phyloP scores from a whole-genome alignment of 2,888 invertebrate species.

The Hypolimnas misippus region DNA sequence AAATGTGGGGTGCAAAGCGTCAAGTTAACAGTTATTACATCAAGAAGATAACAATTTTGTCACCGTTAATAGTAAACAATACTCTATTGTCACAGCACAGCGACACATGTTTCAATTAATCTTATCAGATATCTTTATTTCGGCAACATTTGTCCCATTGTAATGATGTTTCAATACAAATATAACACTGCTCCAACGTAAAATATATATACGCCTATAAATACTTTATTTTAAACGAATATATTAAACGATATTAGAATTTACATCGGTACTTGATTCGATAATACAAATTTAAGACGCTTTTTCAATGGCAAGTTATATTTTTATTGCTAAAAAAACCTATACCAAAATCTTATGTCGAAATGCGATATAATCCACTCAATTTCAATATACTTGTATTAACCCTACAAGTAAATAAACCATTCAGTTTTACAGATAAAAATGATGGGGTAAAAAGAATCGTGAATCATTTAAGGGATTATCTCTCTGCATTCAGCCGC shows the following conservation, averaged over 20 bases:
- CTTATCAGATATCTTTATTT: conserved; percentile 69
- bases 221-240: too few relatives aligned
- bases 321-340: too few relatives aligned
- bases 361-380: too few relatives aligned
- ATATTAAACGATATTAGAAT: too few relatives aligned
- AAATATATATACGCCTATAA: too few relatives aligned
- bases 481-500: conserved; percentile 71
- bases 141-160: conserved; percentile 39
- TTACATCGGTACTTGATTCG: too few relatives aligned
- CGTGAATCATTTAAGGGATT: conserved; percentile 62
- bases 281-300: too few relatives aligned
- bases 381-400: too few relatives aligned
- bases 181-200: neutral
- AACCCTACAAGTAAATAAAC: conserved; percentile 7
- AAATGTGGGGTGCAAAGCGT: conserved; percentile 64
- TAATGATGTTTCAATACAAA: neutral
- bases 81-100: conserved; percentile 47
- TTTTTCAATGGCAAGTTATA: too few relatives aligned
- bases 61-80: conserved; percentile 44
- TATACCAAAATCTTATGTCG: too few relatives aligned
- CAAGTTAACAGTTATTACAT: conserved; percentile 66
- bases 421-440: neutral
- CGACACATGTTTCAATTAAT: conserved; percentile 81
- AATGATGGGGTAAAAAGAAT: conserved; percentile 35
- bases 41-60: conserved; percentile 59